These are phyloP conservation scores for Chloroceryle inda DNA, from an alignment of 2,797 vertebrate genomes.

Conservation along the genomic window DNA sequence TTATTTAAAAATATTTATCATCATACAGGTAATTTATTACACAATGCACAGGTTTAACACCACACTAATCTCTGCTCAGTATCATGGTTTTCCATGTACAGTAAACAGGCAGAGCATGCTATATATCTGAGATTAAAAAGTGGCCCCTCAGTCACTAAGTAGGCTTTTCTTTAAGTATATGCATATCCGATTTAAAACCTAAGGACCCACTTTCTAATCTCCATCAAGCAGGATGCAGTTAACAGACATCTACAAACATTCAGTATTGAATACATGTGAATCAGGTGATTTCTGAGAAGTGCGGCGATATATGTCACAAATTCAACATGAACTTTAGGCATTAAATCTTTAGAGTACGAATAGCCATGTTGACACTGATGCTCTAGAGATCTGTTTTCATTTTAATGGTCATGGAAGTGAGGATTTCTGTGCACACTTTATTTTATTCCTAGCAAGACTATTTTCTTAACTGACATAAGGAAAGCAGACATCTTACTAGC, in stretches of 20 bases:
- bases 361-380: not conserved
- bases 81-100: not conserved
- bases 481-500: not conserved
- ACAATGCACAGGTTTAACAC: not conserved
- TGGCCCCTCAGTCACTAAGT: not conserved
- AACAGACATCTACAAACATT: not conserved
- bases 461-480: not conserved
- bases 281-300: not conserved
- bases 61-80: not conserved
- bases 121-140: constrained; percentile 25
- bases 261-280: not conserved
- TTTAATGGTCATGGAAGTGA: not conserved
- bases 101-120: not conserved
- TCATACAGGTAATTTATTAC: not conserved
- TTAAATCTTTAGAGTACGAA: not conserved
- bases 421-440: not conserved
- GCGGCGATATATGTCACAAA: not conserved
- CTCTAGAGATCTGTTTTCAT: not conserved
- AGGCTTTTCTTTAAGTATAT: constrained; percentile 33
- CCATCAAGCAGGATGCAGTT: not conserved
- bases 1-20: not conserved
- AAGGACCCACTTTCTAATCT: constrained; percentile 25
- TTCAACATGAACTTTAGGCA: not conserved
- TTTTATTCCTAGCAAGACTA: not conserved
- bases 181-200: constrained; percentile 1